Base-by-base conservation (phyloP, 1,140 invertebrate genomes). In the Holcopasites calliopsidis region DNA sequence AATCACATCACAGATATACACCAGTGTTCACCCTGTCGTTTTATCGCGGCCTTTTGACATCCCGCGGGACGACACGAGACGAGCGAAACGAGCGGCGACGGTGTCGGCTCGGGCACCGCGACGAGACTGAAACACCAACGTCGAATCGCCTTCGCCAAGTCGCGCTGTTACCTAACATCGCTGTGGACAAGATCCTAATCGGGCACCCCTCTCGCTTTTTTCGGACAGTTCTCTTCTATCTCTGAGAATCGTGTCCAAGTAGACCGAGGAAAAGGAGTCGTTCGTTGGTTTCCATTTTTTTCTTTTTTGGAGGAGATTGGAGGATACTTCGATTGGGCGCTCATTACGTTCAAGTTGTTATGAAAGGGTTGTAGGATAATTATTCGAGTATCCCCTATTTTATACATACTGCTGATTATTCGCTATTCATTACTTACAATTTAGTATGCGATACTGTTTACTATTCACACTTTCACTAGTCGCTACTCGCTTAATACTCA, bases 111-210 rank as follows among this genome's bases (percentile, higher is more conserved):
- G 76, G 21, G n/a, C 40, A 71, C 42, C 65, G 47, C 60, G 55
- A 26, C 49, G 18, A 62, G 44, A 83, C 81, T 83, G 81, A 68
- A 50, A 47, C 44, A 18, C 23, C 55, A 35, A 35, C 49, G 33
- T 61, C 28, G 60, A 77, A 69, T 40, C 74, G 47, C 31, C 68
- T 47, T 66, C 44, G 21, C 18, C 35, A 47, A 13, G 38, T 50
- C 42, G 47, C 28, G 44, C 65, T 44, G 54, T 83, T 82, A 82
- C 81, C 76, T 82, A 83, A 83, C 80, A 71, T 49, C 54, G 21
- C 55, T 54, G 1, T 13, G n/a, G 44, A 47, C 44, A 47, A 55
- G 42, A 47, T 5, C 11, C 21, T 72, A 23, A 49, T 44, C 18
- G 7, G 16, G 18, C 38, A 33, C 11, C 23, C 38, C 7, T 28